phyloP scores from a whole-genome alignment of 2,888 invertebrate genomes.

The Trissonchulus latispiculum region DNA sequence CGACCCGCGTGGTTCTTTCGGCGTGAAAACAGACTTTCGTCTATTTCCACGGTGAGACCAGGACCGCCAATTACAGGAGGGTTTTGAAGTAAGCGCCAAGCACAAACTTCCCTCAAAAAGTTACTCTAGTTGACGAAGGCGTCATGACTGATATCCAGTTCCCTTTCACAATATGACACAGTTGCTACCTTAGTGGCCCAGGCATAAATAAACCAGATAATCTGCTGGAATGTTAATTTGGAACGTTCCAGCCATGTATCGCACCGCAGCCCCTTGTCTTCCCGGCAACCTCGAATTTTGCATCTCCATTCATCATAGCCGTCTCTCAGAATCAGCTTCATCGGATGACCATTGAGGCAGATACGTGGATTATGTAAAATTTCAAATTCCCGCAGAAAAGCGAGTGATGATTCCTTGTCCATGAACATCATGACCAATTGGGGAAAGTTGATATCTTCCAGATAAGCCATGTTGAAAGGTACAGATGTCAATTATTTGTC shows the following conservation, averaged over 20 bases:
- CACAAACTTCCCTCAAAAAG: constrained; percentile 1
- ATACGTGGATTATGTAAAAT: background rate
- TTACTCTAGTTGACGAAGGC: background rate
- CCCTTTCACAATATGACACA: constrained; percentile 18
- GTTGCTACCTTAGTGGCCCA: too few relatives aligned
- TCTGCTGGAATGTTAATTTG: constrained; percentile 14
- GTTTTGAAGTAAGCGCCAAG: constrained; percentile 6
- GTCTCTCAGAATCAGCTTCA: background rate
- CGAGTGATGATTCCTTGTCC: too few relatives aligned
- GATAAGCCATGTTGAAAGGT: too few relatives aligned
- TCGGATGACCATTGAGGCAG: constrained; percentile 11
- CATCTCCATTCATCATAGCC: too few relatives aligned
- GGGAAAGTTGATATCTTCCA: too few relatives aligned
- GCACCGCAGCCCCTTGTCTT: too few relatives aligned
- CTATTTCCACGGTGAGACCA: too few relatives aligned
- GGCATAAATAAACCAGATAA: constrained; percentile 12
- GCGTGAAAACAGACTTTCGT: too few relatives aligned
- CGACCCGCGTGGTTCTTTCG: constrained; percentile 24
- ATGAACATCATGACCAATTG: too few relatives aligned
- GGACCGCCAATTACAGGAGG: constrained; percentile 1
- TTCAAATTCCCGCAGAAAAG: constrained; percentile 7
- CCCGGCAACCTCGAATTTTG: constrained; percentile 15
- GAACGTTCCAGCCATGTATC: too few relatives aligned
- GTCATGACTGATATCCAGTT: constrained; percentile 7
- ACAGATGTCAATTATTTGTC: too few relatives aligned